Evolutionary conservation across 35 echinoderm and acorn worm species (phyloP).

Genomic region (Apostichopus japonicus): DNA sequence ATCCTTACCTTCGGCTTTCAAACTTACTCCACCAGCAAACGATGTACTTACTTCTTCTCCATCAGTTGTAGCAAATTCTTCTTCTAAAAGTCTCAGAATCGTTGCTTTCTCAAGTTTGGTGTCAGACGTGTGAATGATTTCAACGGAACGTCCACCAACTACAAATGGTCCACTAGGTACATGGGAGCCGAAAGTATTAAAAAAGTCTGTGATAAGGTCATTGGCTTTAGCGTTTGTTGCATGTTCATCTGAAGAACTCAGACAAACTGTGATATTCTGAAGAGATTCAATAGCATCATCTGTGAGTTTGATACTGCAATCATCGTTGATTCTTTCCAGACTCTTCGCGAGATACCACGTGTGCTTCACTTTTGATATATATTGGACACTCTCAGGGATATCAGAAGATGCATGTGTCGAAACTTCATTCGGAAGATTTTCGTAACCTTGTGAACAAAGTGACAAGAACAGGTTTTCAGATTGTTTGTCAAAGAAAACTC

Average conservation of each 20-base stretch:
- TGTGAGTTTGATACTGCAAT: not conserved
- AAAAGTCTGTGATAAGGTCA: not conserved
- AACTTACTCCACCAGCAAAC: not conserved
- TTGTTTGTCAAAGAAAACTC: not conserved
- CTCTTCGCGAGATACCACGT: not conserved
- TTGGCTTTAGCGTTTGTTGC: not conserved
- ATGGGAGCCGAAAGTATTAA: slow-evolving; percentile 12
- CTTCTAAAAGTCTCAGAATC: not conserved
- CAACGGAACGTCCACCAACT: not conserved
- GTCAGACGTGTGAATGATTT: not conserved
- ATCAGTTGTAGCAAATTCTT: not conserved
- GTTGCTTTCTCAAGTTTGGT: not conserved
- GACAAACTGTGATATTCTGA: not conserved
- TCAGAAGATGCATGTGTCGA: not conserved
- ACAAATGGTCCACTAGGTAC: not conserved
- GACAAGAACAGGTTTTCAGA: not conserved
- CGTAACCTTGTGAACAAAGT: not conserved
- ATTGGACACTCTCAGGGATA: not conserved
- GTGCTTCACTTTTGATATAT: not conserved
- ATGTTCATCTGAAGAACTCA: not conserved
- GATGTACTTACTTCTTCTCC: not conserved
- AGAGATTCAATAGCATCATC: not conserved
- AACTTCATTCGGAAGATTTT: not conserved
- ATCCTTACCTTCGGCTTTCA: not conserved
- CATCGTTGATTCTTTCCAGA: not conserved